These are phyloP conservation scores for Anadara kagoshimensis DNA, from an alignment of 1,140 invertebrate species.

Conservation along the genomic window DNA sequence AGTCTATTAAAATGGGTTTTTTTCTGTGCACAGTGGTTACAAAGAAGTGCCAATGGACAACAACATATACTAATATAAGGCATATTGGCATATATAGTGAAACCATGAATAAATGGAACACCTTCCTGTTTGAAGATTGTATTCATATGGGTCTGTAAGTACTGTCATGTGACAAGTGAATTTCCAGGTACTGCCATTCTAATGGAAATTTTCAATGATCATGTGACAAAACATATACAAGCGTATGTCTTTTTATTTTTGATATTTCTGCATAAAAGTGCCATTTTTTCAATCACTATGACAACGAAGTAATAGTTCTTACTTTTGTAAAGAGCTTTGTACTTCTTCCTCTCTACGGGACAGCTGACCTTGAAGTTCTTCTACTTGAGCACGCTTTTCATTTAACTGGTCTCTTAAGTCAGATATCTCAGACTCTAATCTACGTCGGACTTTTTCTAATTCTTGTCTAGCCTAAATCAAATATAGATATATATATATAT, in stretches of 20 bases:
- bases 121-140: too few species aligned
- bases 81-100: too few species aligned
- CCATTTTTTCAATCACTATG: neutral
- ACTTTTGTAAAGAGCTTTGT: constrained; percentile 84
- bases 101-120: too few species aligned
- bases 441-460: constrained; percentile 91
- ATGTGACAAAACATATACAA: neutral
- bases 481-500: neutral
- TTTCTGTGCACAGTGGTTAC: neutral
- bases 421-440: constrained; percentile 83
- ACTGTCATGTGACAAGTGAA: too few species aligned
- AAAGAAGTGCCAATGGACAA: too few species aligned
- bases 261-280: neutral
- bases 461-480: constrained; percentile 90
- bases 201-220: neutral
- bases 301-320: constrained; percentile 5
- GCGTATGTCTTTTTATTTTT: neutral
- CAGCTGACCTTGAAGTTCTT: constrained; percentile 93
- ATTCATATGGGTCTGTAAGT: too few species aligned
- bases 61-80: too few species aligned
- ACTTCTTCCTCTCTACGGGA: constrained; percentile 96
- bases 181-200: too few species aligned
- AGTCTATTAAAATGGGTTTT: neutral
- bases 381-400: constrained; percentile 87
- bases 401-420: constrained; percentile 95